Evolutionary conservation across 2,113 vertebrate species (phyloP).

Genomic region (Rhizomys pruinosus): DNA sequence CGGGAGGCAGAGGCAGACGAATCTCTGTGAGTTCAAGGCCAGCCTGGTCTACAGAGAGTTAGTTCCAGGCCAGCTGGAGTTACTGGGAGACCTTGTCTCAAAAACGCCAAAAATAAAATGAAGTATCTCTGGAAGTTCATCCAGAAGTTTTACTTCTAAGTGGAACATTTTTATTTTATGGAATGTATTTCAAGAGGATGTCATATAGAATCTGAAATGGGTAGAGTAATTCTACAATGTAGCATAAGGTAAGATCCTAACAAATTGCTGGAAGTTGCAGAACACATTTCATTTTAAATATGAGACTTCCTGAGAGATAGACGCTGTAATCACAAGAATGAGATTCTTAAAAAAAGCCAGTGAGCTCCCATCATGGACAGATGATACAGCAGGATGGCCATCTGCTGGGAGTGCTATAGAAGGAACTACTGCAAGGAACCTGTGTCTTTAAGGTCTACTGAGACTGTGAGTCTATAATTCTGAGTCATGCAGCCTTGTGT

Average conservation of each 20-base stretch:
- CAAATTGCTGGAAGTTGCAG: slow-evolving; percentile 30
- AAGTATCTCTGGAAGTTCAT: slow-evolving; percentile 19
- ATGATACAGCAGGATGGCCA: slow-evolving; percentile 55
- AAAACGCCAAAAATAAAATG: too few species aligned
- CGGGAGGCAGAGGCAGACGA: too few species aligned
- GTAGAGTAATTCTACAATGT: neutral
- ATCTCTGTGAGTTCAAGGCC: too few species aligned
- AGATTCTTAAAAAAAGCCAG: slow-evolving; percentile 70
- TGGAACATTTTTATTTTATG: slow-evolving; percentile 42
- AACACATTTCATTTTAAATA: slow-evolving; percentile 54
- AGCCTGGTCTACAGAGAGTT: too few species aligned
- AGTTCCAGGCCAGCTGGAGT: too few species aligned
- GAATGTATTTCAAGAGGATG: slow-evolving; percentile 8
- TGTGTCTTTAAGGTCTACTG: slow-evolving; percentile 2
- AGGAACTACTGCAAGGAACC: slow-evolving; percentile 26
- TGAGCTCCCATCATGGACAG: neutral
- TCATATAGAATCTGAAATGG: slow-evolving; percentile 27
- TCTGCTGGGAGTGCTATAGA: slow-evolving; percentile 62
- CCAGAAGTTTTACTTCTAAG: slow-evolving; percentile 35
- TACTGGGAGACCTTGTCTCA: too few species aligned
- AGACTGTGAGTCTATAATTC: slow-evolving; percentile 22
- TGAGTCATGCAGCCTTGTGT: neutral
- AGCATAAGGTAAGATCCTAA: slow-evolving; percentile 52
- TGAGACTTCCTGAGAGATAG: slow-evolving; percentile 46
- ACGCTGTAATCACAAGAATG: slow-evolving; percentile 46